Base-by-base conservation (phyloP, 2,797 vertebrate genomes). In the Cygnus olor region DNA sequence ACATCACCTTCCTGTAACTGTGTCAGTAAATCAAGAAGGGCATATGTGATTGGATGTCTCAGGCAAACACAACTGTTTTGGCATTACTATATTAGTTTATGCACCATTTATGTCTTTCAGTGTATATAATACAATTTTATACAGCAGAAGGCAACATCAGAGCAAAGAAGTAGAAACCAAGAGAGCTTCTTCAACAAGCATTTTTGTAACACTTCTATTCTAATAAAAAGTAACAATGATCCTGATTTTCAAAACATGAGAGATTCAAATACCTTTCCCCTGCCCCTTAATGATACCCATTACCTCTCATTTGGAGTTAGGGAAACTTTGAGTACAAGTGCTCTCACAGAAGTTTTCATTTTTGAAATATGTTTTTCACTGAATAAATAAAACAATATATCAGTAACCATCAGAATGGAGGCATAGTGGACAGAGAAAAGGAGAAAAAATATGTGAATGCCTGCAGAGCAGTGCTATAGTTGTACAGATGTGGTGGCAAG, bases 1-100 rank as follows among this genome's bases (percentile, higher is more conserved):
- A 80, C 68, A 45, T 78, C 0, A 0, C 30, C 44, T 30, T 72
- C 51, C 61, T 85, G 38, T 74, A 83, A 85, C 9, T 0, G 0
- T 83, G 88, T 78, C 88, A 87, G 32, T 83, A 65, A 94, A 79
- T 80, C 60, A 32, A 54, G 82, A 72, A 49, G 72, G 51, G 38
- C 42, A 65, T 65, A 71, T 54, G 40, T 14, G 40, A 47, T 72
- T 65, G 61, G 61, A 82, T 78, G 53, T 78, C 44, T 91, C 74
- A 61, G 84, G 45, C 88, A 91, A 45, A 17, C n/a, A 42, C 20
- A 21, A n/a, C 40, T 80, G 28, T 68, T 91, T 47, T 71, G 53
- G 45, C 68, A 61, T 54, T 54, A 74, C 20, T 82, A 0, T 77
- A 71, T 74, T 66, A 65, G 11, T 78, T 94, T 44, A 82, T 84